phyloP scores from a whole-genome alignment of 2,113 vertebrate species.

The Halcyon malimbica region DNA sequence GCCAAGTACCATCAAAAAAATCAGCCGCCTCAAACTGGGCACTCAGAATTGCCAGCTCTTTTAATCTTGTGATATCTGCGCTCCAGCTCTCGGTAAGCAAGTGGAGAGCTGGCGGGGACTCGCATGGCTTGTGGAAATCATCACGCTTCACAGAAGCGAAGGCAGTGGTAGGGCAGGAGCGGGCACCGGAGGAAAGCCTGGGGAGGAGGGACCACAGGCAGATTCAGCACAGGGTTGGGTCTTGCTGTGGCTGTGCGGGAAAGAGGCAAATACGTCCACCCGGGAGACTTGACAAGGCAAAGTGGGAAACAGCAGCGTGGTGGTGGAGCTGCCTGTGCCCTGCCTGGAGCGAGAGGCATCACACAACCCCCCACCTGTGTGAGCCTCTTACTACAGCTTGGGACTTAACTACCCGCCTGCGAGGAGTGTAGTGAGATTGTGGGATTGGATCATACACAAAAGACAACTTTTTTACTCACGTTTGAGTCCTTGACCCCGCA shows the following conservation, averaged over 20 bases:
- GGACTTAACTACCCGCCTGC: rapidly evolving
- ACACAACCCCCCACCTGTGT: rapidly evolving
- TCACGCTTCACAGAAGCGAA: neutral
- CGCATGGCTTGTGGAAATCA: neutral
- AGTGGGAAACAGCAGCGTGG: neutral
- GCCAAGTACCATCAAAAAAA: neutral
- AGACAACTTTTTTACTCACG: neutral
- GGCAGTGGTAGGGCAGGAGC: neutral
- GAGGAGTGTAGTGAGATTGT: neutral
- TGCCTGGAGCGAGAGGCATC: neutral
- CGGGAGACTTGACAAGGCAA: neutral
- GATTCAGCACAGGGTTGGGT: neutral
- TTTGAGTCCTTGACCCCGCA: neutral
- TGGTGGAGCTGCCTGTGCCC: neutral
- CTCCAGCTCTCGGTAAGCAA: rapidly evolving
- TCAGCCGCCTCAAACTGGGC: neutral
- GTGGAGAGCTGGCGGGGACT: neutral
- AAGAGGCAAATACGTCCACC: rapidly evolving
- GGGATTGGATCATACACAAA: neutral
- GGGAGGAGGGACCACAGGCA: neutral
- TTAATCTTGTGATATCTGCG: neutral
- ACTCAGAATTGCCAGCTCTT: neutral
- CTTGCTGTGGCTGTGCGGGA: neutral
- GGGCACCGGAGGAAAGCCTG: neutral
- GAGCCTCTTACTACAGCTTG: neutral